Evolutionary conservation across 1,140 invertebrate species (phyloP).

Genomic region (Papilio polytes): DNA sequence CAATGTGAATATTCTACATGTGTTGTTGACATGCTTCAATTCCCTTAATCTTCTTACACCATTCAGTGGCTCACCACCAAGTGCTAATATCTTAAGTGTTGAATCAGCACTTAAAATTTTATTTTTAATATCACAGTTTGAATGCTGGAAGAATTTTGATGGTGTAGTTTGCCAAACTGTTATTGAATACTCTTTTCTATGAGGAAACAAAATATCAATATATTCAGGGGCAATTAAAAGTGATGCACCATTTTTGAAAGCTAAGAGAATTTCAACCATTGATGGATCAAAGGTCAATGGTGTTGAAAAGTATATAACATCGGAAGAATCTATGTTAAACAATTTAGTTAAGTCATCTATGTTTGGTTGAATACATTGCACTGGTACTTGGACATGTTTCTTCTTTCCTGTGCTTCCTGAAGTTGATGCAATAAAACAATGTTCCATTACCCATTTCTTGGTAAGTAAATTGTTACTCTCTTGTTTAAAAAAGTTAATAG

Average conservation of each 20-base stretch:
- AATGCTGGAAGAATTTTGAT: conserved; percentile 87
- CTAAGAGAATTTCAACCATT: conserved; percentile 90
- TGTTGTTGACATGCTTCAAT: conserved; percentile 81
- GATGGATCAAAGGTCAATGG: conserved; percentile 93
- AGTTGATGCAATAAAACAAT: conserved; percentile 84
- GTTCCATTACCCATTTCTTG: conserved; percentile 52
- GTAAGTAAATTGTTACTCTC: conserved; percentile 44
- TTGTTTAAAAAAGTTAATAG: conserved; percentile 63
- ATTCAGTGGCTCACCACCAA: conserved; percentile 87
- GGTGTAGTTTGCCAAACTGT: conserved; percentile 92
- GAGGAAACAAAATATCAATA: conserved; percentile 77
- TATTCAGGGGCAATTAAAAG: conserved; percentile 86
- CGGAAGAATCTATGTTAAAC: conserved; percentile 81
- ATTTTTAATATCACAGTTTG: conserved; percentile 81
- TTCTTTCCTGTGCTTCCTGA: conserved; percentile 87
- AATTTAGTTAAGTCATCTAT: conserved; percentile 85
- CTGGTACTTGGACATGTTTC: conserved; percentile 86
- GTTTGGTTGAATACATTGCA: conserved; percentile 86
- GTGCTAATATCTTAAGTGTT: conserved; percentile 83
- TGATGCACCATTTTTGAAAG: conserved; percentile 85
- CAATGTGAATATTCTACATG: conserved; percentile 88
- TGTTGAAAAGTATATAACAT: conserved; percentile 89
- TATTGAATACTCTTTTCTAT: conserved; percentile 76
- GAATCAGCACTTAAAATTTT: conserved; percentile 84
- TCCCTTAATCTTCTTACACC: conserved; percentile 73